phyloP scores from a whole-genome alignment of 2,113 vertebrate genomes.

The Pseudopipra pipra region DNA sequence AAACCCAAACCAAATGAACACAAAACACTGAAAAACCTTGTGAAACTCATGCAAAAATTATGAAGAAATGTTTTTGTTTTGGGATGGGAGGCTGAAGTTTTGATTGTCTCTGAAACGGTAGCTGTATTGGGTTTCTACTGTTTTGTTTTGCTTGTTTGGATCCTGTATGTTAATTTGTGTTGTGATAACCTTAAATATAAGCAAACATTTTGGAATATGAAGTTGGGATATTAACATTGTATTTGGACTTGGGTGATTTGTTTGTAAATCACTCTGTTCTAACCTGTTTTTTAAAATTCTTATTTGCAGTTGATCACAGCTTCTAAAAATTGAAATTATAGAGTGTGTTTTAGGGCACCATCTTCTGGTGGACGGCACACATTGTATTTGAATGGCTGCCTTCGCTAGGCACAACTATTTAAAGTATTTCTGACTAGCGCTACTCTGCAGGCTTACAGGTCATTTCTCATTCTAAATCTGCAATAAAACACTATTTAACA shows the following conservation, averaged over 20 bases:
- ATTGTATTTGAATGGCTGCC: not conserved
- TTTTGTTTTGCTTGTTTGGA: not conserved
- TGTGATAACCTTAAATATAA: not conserved
- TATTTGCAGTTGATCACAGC: not conserved
- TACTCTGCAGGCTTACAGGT: conserved; percentile 2
- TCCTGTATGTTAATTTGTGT: not conserved
- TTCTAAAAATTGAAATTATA: not conserved
- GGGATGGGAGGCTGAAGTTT: not conserved
- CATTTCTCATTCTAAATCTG: conserved; percentile 40
- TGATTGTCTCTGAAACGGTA: not conserved
- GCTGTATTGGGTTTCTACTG: not conserved
- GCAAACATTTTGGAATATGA: not conserved
- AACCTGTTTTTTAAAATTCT: not conserved
- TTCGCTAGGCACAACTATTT: not conserved
- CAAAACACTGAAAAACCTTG: accelerated
- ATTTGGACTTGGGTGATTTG: not conserved
- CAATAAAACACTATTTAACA: conserved; percentile 52
- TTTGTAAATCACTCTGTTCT: not conserved
- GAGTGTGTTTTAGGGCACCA: conserved; percentile 43
- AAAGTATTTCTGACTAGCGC: conserved; percentile 17
- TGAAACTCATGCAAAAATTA: not conserved
- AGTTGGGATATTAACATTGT: not conserved
- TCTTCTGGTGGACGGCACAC: conserved; percentile 30
- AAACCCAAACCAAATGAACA: not conserved
- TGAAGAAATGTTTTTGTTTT: not conserved